Evolutionary conservation across 1,140 invertebrate genomes (phyloP).

Genomic region (Eumaeus atala): DNA sequence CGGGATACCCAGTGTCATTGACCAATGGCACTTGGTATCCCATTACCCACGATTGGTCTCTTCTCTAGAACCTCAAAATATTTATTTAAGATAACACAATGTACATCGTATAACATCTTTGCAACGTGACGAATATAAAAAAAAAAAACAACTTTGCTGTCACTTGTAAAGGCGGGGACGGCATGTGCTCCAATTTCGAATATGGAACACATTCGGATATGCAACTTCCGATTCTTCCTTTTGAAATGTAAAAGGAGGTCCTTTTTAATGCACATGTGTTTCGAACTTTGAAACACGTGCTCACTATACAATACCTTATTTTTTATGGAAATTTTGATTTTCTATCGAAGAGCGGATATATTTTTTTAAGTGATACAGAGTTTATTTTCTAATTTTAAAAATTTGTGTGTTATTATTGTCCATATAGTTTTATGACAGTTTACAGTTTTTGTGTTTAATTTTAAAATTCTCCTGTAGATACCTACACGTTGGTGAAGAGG

Average conservation of each 20-base stretch:
- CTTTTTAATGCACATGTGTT: constrained; percentile 36
- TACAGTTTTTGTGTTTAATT: too few species aligned
- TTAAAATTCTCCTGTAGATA: too few species aligned
- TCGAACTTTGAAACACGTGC: constrained; percentile 37
- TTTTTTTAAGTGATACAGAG: too few species aligned
- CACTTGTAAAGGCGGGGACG: constrained; percentile 26
- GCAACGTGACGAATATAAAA: too few species aligned
- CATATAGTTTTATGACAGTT: too few species aligned
- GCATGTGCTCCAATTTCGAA: constrained; percentile 36
- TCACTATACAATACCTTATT: constrained; percentile 35
- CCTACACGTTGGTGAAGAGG: too few species aligned
- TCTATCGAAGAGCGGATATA: background rate
- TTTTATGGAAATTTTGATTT: constrained; percentile 35
- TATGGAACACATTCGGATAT: constrained; percentile 42
- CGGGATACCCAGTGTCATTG: too few species aligned
- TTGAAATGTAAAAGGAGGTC: constrained; percentile 37
- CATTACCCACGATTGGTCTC: background rate
- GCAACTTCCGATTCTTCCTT: constrained; percentile 49
- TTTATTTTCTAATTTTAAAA: too few species aligned
- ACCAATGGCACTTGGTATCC: too few species aligned
- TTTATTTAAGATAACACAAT: background rate
- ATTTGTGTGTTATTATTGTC: too few species aligned
- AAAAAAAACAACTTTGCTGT: constrained; percentile 10
- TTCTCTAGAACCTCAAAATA: background rate
- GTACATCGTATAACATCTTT: too few species aligned